These are phyloP conservation scores for Cantharis flavilabris DNA, from an alignment of 2,888 invertebrate species.

Conservation along the genomic window DNA sequence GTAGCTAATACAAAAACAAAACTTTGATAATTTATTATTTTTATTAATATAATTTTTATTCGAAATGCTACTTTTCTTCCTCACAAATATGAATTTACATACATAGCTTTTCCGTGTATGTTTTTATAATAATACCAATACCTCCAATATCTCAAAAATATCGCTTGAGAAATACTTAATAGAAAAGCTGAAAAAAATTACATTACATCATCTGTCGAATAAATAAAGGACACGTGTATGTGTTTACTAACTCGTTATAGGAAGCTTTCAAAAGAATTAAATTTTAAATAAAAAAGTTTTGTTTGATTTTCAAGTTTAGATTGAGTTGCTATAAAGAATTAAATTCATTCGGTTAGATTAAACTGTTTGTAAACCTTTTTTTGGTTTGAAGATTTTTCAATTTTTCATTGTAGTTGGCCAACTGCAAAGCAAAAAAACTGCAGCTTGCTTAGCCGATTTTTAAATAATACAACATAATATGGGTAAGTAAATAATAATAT, in stretches of 20 bases:
- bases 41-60: neutral
- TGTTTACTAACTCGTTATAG: neutral
- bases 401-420: neutral
- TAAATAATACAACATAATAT: too few relatives aligned
- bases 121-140: too few relatives aligned
- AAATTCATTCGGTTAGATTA: neutral
- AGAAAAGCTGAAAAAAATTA: neutral
- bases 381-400: neutral
- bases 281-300: neutral
- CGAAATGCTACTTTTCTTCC: neutral
- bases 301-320: neutral
- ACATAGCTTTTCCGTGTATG: neutral
- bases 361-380: neutral
- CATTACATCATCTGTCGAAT: neutral
- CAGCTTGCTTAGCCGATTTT: too few relatives aligned
- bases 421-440: too few relatives aligned
- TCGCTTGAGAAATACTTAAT: neutral
- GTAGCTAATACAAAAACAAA: neutral
- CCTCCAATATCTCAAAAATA: too few relatives aligned
- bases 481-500: too few relatives aligned
- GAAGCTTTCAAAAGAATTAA: neutral
- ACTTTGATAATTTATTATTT: neutral
- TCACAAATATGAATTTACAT: neutral
- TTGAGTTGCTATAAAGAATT: neutral
- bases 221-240: neutral